A percentile compares a stretch with the other conserved stretches of the same genome.
Evolutionary conservation across 2,888 invertebrate species (phyloP).

Genomic region (Cenopis cana): DNA sequence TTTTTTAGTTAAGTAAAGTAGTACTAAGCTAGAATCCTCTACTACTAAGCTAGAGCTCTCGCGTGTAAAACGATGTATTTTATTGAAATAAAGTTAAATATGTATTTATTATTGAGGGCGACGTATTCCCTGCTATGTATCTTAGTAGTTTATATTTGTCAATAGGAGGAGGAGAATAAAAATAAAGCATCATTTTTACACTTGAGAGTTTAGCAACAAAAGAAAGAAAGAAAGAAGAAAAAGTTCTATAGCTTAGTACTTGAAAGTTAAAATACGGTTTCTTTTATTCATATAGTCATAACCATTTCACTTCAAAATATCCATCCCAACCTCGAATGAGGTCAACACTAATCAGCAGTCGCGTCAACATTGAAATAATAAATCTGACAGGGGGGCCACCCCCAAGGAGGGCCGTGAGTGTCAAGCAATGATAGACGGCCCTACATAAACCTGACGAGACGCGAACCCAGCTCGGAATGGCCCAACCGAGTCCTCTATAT

Average conservation of each 20-base stretch:
- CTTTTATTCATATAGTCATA: neutral
- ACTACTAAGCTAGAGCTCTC: too few species aligned
- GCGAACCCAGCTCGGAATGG: conserved; percentile 89
- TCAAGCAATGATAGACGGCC: conserved; percentile 90
- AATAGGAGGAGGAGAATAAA: too few species aligned
- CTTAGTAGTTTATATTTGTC: too few species aligned
- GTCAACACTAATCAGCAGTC: conserved; percentile 45
- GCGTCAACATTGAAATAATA: conserved; percentile 79
- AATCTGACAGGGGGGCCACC: conserved; percentile 62
- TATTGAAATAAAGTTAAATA: too few species aligned
- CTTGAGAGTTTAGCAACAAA: neutral
- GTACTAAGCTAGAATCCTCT: too few species aligned
- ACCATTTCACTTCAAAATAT: neutral
- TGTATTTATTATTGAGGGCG: too few species aligned
- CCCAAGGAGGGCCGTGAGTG: conserved; percentile 84
- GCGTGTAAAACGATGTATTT: too few species aligned
- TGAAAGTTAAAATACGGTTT: neutral
- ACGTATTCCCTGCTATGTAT: too few species aligned
- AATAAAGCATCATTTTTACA: too few species aligned
- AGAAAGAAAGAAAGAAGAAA: too few species aligned
- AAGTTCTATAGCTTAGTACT: too few species aligned
- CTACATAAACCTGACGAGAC: conserved; percentile 91
- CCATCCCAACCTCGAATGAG: conserved; percentile 21
- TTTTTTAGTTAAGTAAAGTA: too few species aligned
- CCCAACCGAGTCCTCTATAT: conserved; percentile 91